Percentiles rank a stretch among this genome's conserved stretches.
Evolutionary conservation across 2,797 vertebrate genomes (phyloP).

Genomic region (Lagodon rhomboides): DNA sequence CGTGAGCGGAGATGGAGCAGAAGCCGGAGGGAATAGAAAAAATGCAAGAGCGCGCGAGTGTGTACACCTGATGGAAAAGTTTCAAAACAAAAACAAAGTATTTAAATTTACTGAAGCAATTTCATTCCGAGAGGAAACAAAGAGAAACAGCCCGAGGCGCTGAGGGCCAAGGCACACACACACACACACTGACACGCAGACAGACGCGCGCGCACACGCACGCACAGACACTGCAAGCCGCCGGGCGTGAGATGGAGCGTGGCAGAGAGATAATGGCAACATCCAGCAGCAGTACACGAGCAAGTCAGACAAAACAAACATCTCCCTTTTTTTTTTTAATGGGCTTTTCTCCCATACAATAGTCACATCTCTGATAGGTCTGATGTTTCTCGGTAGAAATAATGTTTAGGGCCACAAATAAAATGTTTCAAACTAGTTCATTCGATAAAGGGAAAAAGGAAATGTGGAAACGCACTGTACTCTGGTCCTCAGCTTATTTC

Average conservation of each 20-base stretch:
- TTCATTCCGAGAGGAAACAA: constrained; percentile 22
- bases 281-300: constrained; percentile 68
- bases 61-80: constrained; percentile 52
- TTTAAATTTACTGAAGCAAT: constrained; percentile 51
- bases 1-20: constrained; percentile 56
- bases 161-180: constrained; percentile 45
- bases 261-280: constrained; percentile 83
- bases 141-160: constrained; percentile 36
- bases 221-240: constrained; percentile 63
- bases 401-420: constrained; percentile 32
- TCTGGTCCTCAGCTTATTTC: background rate
- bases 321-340: constrained; percentile 17
- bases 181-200: constrained; percentile 8
- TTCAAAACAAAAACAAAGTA: constrained; percentile 47
- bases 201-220: constrained; percentile 1
- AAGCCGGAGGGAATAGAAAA: constrained; percentile 21
- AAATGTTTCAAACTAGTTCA: background rate
- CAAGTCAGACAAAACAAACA: constrained; percentile 70
- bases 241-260: constrained; percentile 83
- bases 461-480: background rate
- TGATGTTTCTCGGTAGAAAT: background rate
- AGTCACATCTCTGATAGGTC: constrained; percentile 14
- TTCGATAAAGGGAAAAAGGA: constrained; percentile 19
- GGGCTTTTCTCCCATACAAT: constrained; percentile 11
- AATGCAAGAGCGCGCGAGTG: constrained; percentile 19